Percentiles rank a stretch among this genome's conserved stretches.
Evolutionary conservation across 2,113 vertebrate genomes (phyloP).

Genomic region (Perca schrenkii): DNA sequence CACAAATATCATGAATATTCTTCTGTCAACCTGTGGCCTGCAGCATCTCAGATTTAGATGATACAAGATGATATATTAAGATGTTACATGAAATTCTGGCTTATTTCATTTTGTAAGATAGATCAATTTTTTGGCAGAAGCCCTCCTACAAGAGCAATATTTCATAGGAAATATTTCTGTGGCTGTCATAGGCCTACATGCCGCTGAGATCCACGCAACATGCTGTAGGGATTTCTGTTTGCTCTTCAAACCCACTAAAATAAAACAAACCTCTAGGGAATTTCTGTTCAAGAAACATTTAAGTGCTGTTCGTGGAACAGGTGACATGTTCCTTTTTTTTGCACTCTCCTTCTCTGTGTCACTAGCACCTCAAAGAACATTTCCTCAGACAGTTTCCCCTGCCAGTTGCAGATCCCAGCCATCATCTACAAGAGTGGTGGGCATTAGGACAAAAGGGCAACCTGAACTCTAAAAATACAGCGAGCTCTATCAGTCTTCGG

Average conservation of each 20-base stretch:
- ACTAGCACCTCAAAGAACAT: conserved; percentile 21
- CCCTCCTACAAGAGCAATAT: not conserved
- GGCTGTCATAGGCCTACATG: not conserved
- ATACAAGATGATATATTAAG: conserved; percentile 37
- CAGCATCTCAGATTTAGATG: conserved; percentile 42
- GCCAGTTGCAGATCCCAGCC: conserved; percentile 22
- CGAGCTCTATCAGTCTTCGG: conserved; percentile 41
- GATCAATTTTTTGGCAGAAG: not conserved
- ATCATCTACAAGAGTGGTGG: conserved; percentile 37
- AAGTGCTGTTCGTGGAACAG: not conserved
- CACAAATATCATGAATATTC: conserved; percentile 69
- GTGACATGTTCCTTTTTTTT: not conserved
- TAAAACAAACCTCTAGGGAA: not conserved
- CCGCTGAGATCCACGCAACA: not conserved
- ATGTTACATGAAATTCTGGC: conserved; percentile 27
- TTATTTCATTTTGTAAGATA: conserved; percentile 40
- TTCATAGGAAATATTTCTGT: conserved; percentile 14
- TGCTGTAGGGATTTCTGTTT: not conserved
- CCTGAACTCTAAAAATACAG: conserved; percentile 64
- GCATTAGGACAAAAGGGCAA: conserved; percentile 58
- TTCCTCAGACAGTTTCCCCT: conserved; percentile 17
- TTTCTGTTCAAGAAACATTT: not conserved
- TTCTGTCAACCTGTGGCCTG: conserved; percentile 64
- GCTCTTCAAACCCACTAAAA: not conserved
- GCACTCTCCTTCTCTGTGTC: conserved; percentile 1